phyloP scores from a whole-genome alignment of 2,797 vertebrate species.

The Phrynocephalus guinanensis region DNA sequence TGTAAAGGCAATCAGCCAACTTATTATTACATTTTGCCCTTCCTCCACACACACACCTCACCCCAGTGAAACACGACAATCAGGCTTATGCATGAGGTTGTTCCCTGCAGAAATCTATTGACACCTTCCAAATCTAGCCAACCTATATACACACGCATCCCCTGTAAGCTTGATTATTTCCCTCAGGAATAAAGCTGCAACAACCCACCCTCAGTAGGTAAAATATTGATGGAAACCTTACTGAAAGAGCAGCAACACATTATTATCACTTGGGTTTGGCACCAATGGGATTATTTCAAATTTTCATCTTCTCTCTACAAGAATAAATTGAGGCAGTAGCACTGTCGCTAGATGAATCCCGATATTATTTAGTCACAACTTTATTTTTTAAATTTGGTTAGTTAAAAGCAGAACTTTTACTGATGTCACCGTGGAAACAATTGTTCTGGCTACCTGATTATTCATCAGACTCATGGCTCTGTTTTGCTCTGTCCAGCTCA shows the following conservation, averaged over 20 bases:
- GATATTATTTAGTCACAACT: neutral
- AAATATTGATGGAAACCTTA: neutral
- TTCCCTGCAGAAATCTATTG: neutral
- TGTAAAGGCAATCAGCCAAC: too few relatives aligned
- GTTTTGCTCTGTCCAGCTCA: neutral
- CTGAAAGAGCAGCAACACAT: constrained; percentile 5
- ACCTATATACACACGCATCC: neutral
- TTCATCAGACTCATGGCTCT: neutral
- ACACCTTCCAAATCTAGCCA: neutral
- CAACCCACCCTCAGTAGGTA: neutral
- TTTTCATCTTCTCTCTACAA: neutral
- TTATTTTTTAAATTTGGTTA: neutral
- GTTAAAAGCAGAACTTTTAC: neutral
- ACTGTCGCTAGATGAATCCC: neutral
- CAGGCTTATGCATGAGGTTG: neutral
- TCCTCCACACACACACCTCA: too few relatives aligned
- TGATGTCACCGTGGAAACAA: neutral
- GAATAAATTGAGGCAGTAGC: neutral
- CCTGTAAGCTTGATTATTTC: neutral
- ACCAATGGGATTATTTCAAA: neutral
- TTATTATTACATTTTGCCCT: too few relatives aligned
- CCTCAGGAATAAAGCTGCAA: neutral
- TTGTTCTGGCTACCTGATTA: neutral
- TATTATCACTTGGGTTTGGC: neutral
- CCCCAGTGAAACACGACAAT: neutral